phyloP scores from a whole-genome alignment of 2,797 vertebrate species.

The Leucoraja ocellata region DNA sequence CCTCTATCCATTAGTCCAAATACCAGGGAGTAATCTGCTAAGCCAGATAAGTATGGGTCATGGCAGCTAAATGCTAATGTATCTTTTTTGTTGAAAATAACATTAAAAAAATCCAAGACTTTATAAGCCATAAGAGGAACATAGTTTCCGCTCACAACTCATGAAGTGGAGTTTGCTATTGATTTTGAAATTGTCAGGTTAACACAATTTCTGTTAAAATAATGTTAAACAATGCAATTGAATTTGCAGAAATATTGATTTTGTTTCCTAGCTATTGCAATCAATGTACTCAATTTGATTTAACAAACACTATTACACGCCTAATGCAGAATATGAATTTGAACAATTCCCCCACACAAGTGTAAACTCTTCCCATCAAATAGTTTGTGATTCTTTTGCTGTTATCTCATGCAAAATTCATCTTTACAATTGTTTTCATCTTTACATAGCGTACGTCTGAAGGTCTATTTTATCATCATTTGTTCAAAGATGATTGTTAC shows the following conservation, averaged over 20 bases:
- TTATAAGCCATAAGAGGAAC: neutral
- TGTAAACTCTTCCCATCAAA: neutral
- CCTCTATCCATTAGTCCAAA: neutral
- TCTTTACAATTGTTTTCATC: neutral
- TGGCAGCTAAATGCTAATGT: neutral
- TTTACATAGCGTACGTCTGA: neutral
- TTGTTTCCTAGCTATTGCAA: neutral
- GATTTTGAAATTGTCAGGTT: neutral
- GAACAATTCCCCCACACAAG: neutral
- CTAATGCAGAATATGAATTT: neutral
- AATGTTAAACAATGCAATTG: slow-evolving; percentile 17
- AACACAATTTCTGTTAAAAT: neutral
- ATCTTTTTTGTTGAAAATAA: neutral
- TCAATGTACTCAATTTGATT: neutral
- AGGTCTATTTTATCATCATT: too few species aligned
- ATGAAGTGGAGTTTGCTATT: neutral
- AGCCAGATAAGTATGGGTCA: neutral
- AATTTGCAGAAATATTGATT: neutral
- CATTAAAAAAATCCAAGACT: neutral
- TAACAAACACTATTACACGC: neutral
- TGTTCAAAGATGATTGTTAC: too few species aligned
- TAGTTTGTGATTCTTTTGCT: neutral
- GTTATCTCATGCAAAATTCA: neutral
- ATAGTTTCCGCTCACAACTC: too few species aligned
- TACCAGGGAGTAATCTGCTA: neutral